A percentile compares a stretch with the other conserved stretches of the same genome.
phyloP scores from a whole-genome alignment of 2,113 vertebrate species.

The Psittacara wagleri region DNA sequence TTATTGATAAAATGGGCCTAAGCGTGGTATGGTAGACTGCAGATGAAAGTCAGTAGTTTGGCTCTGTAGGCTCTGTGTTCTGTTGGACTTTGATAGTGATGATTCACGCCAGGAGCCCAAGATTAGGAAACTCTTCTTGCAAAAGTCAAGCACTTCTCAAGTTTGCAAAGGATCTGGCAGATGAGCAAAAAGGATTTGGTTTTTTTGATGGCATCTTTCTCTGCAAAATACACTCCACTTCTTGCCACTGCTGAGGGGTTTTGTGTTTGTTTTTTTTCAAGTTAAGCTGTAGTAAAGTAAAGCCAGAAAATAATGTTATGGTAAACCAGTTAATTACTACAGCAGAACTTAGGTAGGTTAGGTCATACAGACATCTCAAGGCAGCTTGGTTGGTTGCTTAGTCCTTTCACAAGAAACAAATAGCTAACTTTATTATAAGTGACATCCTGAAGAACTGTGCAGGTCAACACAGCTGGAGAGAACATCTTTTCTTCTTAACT shows the following conservation, averaged over 20 bases:
- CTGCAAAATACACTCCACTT: neutral
- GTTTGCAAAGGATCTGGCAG: neutral
- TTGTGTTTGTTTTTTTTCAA: neutral
- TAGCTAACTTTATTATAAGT: constrained; percentile 26
- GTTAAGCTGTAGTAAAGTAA: neutral
- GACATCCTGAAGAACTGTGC: constrained; percentile 49
- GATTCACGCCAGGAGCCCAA: neutral
- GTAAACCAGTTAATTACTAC: neutral
- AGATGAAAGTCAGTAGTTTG: neutral
- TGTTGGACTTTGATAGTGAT: neutral
- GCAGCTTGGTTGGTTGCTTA: neutral
- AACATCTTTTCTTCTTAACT: constrained; percentile 30
- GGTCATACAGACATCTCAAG: neutral
- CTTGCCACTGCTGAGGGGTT: neutral
- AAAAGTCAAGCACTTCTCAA: neutral
- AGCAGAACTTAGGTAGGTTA: neutral
- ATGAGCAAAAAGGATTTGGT: neutral
- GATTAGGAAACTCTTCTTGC: neutral
- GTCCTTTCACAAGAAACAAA: constrained; percentile 35
- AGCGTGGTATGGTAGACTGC: neutral
- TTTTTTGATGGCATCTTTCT: neutral
- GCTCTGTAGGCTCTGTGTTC: neutral
- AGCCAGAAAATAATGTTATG: neutral
- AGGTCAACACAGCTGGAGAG: constrained; percentile 64
- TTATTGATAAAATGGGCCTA: neutral